Evolutionary conservation across 2,113 vertebrate species (phyloP), one percentile per base, ranked within the genome.

Genomic region (Caranx ignobilis): DNA sequence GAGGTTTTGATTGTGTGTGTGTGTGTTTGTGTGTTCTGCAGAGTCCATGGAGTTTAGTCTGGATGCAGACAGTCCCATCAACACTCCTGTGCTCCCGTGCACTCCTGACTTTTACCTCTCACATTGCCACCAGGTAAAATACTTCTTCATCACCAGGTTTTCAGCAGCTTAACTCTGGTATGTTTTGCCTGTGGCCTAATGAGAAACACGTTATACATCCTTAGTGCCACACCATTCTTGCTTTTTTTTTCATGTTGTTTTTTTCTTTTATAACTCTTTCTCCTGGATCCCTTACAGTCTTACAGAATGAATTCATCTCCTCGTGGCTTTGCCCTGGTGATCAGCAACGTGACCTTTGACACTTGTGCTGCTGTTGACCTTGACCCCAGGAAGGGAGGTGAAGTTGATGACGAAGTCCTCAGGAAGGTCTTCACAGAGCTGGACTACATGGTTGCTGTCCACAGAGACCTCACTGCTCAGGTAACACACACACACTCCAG

Each of bases 331-430:
- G 97, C 96, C 0, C 86, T 99, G 82, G 95, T 99, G 70, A 94
- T 99, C 82, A 99, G 98, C 86, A 99, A 99, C 0, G 93, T 97
- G 83, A 93, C 55, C 55, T 99, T 99, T 91, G 95, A 94, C 52
- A 84, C 92, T 0, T 45, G 32, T 48, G 87, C 94, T 63, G 93
- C 95, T 4, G 65, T 88, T 15, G 97, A 98, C 21, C 93, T 99
- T 76, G 97, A 97, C 47, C 93, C 94, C 12, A 96, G 98, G 2
- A 89, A 96, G 3, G 98, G 98, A 3, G 98, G 98, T 0, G 95
- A 98, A 15, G 97, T 98, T 85, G 98, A 99, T 77, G 95, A 96
- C 7, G 91, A 89, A 75, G 93, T 95, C 10, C 93, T 99, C 11
- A 92, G 96, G 62, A 89, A 90, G 78, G 95, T 99, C 34, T 97